A percentile compares a stretch with the other conserved stretches of the same genome.
phyloP scores from a whole-genome alignment of 2,888 invertebrate species.

The Nomada lathburiana region DNA sequence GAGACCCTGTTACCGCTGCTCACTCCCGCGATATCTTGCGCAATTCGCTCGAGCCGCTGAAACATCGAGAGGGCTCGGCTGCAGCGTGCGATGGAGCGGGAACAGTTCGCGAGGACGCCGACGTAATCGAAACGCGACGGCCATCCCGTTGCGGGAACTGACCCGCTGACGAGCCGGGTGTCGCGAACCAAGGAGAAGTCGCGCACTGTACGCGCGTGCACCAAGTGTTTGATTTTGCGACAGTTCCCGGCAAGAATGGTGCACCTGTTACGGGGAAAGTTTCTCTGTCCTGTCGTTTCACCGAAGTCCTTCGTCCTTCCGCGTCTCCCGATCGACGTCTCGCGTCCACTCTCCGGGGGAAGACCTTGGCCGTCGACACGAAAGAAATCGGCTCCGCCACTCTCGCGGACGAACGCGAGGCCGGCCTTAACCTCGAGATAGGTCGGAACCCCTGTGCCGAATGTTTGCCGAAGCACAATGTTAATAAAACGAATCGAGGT shows the following conservation, averaged over 20 bases:
- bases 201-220: slow-evolving; percentile 50
- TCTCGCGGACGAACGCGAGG: neutral
- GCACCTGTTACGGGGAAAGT: slow-evolving; percentile 29
- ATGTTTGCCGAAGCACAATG: slow-evolving; percentile 73
- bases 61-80: no score
- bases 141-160: slow-evolving; percentile 37
- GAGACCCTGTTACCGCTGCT: neutral
- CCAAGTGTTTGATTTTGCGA: slow-evolving; percentile 46
- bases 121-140: slow-evolving; percentile 41
- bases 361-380: neutral
- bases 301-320: neutral
- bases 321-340: neutral
- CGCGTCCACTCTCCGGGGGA: neutral
- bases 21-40: no score
- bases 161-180: slow-evolving; percentile 53
- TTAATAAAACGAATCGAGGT: slow-evolving; percentile 76
- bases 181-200: slow-evolving; percentile 60
- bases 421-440: slow-evolving; percentile 70
- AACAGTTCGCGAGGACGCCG: neutral
- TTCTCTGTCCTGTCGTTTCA: neutral
- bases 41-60: no score
- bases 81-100: no score
- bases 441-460: slow-evolving; percentile 73
- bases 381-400: neutral
- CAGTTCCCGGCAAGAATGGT: slow-evolving; percentile 19